Evolutionary conservation across 2,797 vertebrate genomes (phyloP), one percentile per base, ranked within the genome.

Genomic region (Anabacerthia variegaticeps): DNA sequence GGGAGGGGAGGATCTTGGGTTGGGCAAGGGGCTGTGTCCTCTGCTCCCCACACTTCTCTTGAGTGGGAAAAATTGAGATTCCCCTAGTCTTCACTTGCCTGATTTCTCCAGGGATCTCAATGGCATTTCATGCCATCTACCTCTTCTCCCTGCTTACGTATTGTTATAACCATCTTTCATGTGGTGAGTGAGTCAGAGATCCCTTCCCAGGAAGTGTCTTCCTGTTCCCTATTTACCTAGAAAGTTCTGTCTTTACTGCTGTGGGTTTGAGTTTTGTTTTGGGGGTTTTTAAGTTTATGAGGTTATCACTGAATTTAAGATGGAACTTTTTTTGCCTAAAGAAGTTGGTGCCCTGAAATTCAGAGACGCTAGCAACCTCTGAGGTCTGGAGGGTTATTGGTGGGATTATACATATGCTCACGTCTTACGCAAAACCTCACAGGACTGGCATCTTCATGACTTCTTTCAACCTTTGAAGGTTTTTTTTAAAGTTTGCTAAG

Each of bases 141-240:
- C 20, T 48, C 37, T 81, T 81, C 41, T 85, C n/a, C 28, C 36
- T 59, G 17, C 27, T 46, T 66, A 1, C 1, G 0, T 55, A 9
- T 27, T 69, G 32, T 44, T 16, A 41, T 73, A 52, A 28, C 28
- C 6, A 20, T 39, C 36, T 71, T 71, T 20, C 4, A 0, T 63
- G 52, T 2, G 0, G 32, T 0, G 0, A 58, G 36, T 0, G 1
- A 89, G 41, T 32, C 68, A 37, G 36, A 74, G 26, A 73, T 55
- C 14, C 18, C 32, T 83, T 79, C 30, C 20, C 23, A 12, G 44
- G 12, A 76, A 83, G 13, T 27, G 14, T 80, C 66, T 41, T 61
- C 16, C 30, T 63, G 59, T 51, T 63, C 19, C 23, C 22, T 5
- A 0, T 52, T 65, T 80, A 12, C 32, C 41, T 30, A 49, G 66